These are phyloP conservation scores for Acrobeloides nanus DNA, from an alignment of 2,888 invertebrate species.

Conservation along the genomic window DNA sequence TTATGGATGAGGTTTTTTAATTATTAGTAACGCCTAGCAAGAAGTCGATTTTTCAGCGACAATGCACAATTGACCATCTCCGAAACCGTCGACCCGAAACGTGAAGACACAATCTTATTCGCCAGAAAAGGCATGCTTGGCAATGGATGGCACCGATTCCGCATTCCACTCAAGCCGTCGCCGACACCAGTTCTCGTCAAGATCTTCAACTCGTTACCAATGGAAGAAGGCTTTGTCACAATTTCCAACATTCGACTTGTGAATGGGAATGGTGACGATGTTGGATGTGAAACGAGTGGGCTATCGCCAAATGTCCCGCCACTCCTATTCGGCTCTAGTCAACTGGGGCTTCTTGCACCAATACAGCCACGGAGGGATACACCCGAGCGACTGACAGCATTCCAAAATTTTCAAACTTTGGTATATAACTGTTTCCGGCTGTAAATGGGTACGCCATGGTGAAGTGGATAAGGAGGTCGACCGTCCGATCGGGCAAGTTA, in stretches of 20 bases:
- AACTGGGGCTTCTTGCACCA: no score
- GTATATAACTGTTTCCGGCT: no score
- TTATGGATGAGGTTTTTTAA: conserved; percentile 20
- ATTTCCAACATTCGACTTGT: conserved; percentile 26
- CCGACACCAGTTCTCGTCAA: conserved; percentile 13
- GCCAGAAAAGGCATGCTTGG: conserved; percentile 13
- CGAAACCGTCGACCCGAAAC: conserved; percentile 4
- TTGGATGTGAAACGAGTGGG: conserved; percentile 15
- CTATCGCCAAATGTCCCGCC: not conserved
- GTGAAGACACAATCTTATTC: conserved; percentile 11
- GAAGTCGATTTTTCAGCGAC: not conserved
- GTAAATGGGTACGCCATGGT: no score
- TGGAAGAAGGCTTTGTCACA: conserved; percentile 13
- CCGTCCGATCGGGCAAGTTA: no score
- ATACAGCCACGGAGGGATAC: no score
- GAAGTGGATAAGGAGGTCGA: not conserved
- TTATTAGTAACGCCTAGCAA: no score
- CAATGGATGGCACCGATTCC: conserved; percentile 28
- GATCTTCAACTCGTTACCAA: conserved; percentile 12
- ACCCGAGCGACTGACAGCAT: no score
- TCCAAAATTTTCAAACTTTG: no score
- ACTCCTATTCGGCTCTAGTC: conserved; percentile 1
- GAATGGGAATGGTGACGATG: conserved; percentile 20
- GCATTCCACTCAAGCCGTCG: conserved; percentile 18
- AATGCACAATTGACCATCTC: conserved; percentile 9